A percentile compares a stretch with the other conserved stretches of the same genome.
Conservation (phyloP, 2,888 invertebrate species). For the Tipula vernalis region DNA sequence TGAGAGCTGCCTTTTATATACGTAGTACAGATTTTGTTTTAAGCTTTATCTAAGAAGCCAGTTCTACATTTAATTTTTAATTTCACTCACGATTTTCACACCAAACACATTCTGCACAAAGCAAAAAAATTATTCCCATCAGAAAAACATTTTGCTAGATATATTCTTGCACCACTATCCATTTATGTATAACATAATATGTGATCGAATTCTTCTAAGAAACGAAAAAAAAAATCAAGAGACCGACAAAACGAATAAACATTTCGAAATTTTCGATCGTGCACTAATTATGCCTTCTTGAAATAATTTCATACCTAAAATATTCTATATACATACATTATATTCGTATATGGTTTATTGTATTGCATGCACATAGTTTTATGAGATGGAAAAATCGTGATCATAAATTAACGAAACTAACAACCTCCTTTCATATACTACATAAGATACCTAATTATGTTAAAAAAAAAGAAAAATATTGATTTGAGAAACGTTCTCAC, state of each 20-base stretch:
- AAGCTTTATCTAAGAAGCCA: no score
- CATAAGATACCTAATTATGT: background rate
- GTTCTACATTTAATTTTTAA: no score
- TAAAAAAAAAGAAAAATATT: background rate
- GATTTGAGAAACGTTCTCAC: background rate
- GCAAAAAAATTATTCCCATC: background rate
- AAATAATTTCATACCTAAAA: background rate
- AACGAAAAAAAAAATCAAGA: background rate
- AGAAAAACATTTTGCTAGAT: background rate
- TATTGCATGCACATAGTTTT: background rate
- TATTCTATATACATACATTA: background rate
- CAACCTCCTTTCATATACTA: background rate
- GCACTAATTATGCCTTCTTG: constrained; percentile 4
- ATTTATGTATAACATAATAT: background rate
- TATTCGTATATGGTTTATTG: background rate
- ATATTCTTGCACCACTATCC: background rate
- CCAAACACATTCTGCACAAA: background rate
- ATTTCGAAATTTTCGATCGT: background rate
- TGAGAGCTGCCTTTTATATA: no score
- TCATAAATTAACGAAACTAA: background rate
- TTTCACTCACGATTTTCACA: background rate
- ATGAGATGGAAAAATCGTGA: background rate
- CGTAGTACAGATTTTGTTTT: no score
- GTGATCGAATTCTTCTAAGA: background rate
- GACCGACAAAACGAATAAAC: background rate